Evolutionary conservation across 37 sponge, comb jelly and placozoan species (phyloP).

Genomic region (Spongilla lacustris): DNA sequence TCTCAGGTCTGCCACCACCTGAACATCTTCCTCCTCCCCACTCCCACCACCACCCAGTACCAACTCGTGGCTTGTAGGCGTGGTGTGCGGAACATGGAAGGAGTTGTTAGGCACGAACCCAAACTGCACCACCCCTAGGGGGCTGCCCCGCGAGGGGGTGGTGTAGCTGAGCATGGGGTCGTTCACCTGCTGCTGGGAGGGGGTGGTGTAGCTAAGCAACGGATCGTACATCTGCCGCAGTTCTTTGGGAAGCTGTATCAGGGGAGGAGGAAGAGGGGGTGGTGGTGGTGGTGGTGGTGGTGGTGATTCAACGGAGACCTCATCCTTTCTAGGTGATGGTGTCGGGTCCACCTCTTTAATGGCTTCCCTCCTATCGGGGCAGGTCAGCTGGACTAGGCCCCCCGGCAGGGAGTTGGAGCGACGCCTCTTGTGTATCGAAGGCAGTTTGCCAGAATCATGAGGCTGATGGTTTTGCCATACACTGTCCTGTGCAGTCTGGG

Average conservation of each 20-base stretch:
- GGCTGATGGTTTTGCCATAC: conserved; percentile 13
- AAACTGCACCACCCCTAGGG: neutral
- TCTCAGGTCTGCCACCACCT: too few relatives aligned
- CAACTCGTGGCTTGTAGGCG: neutral
- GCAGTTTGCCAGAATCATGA: neutral
- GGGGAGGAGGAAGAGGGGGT: too few relatives aligned
- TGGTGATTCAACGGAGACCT: too few relatives aligned
- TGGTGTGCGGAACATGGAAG: conserved; percentile 9
- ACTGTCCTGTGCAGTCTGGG: neutral
- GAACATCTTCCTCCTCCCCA: too few relatives aligned
- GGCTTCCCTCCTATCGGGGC: neutral
- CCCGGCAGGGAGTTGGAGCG: conserved; percentile 67
- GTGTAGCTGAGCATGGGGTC: conserved; percentile 61
- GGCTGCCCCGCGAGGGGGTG: conserved; percentile 37
- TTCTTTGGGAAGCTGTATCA: too few relatives aligned
- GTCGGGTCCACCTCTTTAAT: neutral
- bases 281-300: too few relatives aligned
- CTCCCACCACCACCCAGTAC: neutral
- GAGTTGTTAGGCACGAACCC: conserved; percentile 19
- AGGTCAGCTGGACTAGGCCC: conserved; percentile 23
- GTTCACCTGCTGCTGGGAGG: conserved; percentile 19
- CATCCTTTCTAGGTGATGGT: too few relatives aligned
- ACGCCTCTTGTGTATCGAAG: conserved; percentile 23
- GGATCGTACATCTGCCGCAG: too few relatives aligned
- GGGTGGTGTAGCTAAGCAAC: too few relatives aligned